Evolutionary conservation across 1,140 invertebrate species (phyloP).

Genomic region (Trichonephila clavata): DNA sequence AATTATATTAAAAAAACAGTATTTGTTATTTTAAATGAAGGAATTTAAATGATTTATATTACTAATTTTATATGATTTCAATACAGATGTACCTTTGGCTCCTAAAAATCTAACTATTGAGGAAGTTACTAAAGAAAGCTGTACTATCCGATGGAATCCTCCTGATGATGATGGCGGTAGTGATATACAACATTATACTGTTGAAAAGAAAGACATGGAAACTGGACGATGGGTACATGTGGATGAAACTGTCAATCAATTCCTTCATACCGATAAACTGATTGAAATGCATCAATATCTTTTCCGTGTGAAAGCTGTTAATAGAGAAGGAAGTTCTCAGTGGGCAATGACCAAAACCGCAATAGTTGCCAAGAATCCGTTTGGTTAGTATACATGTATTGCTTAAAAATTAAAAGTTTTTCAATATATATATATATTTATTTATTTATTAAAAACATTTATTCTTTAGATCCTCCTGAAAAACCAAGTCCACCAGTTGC

Average conservation of each 20-base stretch:
- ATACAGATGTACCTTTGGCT: slow-evolving; percentile 87
- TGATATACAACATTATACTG: slow-evolving; percentile 93
- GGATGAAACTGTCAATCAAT: slow-evolving; percentile 91
- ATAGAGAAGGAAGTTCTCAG: slow-evolving; percentile 98
- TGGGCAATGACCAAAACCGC: slow-evolving; percentile 91
- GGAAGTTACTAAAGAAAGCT: slow-evolving; percentile 92
- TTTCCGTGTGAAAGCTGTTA: slow-evolving; percentile 98
- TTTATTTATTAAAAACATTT: background rate
- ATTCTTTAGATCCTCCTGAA: slow-evolving; percentile 86
- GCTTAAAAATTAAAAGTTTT: no score
- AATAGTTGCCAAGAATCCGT: slow-evolving; percentile 99
- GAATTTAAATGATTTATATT: no score
- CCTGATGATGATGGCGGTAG: slow-evolving; percentile 96
- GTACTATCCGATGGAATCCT: slow-evolving; percentile 91
- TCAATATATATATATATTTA: background rate
- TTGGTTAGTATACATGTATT: slow-evolving; percentile 84
- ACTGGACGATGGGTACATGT: slow-evolving; percentile 95
- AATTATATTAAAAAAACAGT: no score
- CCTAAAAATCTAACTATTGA: slow-evolving; percentile 92
- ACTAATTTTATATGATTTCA: background rate
- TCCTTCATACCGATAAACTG: slow-evolving; percentile 97
- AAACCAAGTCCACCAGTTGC: slow-evolving; percentile 95
- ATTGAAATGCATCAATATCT: slow-evolving; percentile 98
- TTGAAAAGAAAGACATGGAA: slow-evolving; percentile 99
- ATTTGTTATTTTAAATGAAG: no score